Percentiles rank a stretch among this genome's conserved stretches.
Conservation (phyloP, 2,797 vertebrate genomes). For the Perdix hodgsoniae region DNA sequence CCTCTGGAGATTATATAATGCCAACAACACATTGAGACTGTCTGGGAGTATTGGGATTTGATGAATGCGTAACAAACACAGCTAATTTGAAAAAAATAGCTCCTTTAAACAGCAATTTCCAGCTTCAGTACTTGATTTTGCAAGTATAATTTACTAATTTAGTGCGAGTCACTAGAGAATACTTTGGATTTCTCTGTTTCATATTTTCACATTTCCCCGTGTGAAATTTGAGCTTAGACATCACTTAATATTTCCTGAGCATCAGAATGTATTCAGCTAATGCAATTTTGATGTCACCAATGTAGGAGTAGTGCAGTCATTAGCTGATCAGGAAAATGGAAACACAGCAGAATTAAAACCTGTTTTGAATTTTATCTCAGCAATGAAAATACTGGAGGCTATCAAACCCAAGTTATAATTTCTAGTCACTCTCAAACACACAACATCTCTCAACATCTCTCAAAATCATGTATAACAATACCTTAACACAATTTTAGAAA, state of each 20-base stretch:
- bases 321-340: conserved; percentile 40
- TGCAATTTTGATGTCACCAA: background rate
- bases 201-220: conserved; percentile 7
- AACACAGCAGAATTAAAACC: conserved; percentile 24
- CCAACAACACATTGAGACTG: conserved; percentile 29
- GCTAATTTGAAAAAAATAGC: conserved; percentile 5
- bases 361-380: conserved; percentile 47
- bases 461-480: conserved; percentile 10
- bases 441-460: conserved; percentile 16
- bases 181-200: conserved; percentile 48
- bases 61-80: conserved; percentile 49
- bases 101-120: conserved; percentile 55
- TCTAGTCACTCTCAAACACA: conserved; percentile 61
- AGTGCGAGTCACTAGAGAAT: conserved; percentile 50
- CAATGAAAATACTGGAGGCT: conserved; percentile 13
- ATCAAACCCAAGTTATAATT: conserved; percentile 43
- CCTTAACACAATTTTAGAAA: conserved; percentile 18
- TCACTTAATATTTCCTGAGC: conserved; percentile 1
- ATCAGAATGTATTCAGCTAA: conserved; percentile 25
- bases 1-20: background rate
- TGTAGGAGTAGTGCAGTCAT: conserved; percentile 20
- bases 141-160: conserved; percentile 71
- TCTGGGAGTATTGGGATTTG: conserved; percentile 15
- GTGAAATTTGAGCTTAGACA: conserved; percentile 19
- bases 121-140: conserved; percentile 62